Conservation (phyloP, 2,113 vertebrate genomes). For the Urocitellus parryii region DNA sequence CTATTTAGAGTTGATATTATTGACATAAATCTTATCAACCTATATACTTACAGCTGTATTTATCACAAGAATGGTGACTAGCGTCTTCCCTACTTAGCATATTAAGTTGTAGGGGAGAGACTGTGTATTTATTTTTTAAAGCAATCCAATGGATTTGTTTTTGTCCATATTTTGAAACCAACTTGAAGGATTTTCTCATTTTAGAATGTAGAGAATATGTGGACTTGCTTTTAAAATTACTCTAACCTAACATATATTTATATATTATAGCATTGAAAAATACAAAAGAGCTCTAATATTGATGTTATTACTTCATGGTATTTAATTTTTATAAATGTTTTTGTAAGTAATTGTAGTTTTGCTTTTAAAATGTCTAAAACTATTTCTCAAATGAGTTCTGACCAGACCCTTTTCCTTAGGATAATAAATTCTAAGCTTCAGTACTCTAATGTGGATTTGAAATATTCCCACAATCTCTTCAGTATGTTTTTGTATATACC, state of each 20-base stretch:
- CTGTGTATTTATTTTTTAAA: slow-evolving; percentile 68
- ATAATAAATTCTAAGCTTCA: slow-evolving; percentile 70
- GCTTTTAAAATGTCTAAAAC: slow-evolving; percentile 68
- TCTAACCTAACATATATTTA: slow-evolving; percentile 75
- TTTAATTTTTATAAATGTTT: slow-evolving; percentile 77
- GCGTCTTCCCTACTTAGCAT: slow-evolving; percentile 66
- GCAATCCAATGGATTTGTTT: slow-evolving; percentile 82
- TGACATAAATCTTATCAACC: slow-evolving; percentile 1
- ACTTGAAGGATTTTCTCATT: slow-evolving; percentile 70
- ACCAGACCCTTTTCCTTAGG: slow-evolving; percentile 57
- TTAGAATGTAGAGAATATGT: slow-evolving; percentile 62
- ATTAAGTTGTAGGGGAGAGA: slow-evolving; percentile 69
- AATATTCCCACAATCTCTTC: slow-evolving; percentile 66
- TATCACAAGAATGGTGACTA: slow-evolving; percentile 58
- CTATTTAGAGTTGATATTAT: slow-evolving; percentile 25
- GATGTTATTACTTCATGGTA: slow-evolving; percentile 63
- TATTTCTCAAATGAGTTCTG: slow-evolving; percentile 66
- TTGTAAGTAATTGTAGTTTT: slow-evolving; percentile 64
- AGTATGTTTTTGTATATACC: slow-evolving; percentile 60
- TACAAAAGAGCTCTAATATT: slow-evolving; percentile 63
- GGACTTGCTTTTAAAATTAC: slow-evolving; percentile 70
- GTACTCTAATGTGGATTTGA: slow-evolving; percentile 79
- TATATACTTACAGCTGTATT: slow-evolving; percentile 28
- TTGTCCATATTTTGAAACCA: slow-evolving; percentile 75
- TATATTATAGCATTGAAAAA: slow-evolving; percentile 73